phyloP scores from a whole-genome alignment of 2,113 vertebrate genomes.

The Clupea harengus region DNA sequence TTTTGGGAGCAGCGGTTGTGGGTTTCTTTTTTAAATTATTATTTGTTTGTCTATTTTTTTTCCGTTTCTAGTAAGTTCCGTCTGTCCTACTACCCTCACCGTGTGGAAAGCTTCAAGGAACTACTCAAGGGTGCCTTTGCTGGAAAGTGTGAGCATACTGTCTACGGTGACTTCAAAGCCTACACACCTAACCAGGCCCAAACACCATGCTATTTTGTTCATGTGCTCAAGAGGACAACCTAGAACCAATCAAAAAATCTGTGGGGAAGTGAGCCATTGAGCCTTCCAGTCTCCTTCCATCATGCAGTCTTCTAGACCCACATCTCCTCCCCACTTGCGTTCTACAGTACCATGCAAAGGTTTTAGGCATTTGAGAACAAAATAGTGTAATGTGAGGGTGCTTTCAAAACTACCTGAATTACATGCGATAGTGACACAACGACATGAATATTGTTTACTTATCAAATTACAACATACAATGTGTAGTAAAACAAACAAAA shows the following conservation, averaged over 20 bases:
- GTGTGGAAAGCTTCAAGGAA: slow-evolving; percentile 81
- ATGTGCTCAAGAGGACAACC: slow-evolving; percentile 82
- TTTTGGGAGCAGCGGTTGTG: too few species aligned
- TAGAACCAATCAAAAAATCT: slow-evolving; percentile 54
- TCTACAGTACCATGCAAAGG: too few species aligned
- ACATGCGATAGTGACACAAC: too few species aligned
- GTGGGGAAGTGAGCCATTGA: neutral
- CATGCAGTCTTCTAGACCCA: neutral
- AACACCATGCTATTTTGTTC: slow-evolving; percentile 93
- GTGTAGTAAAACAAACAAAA: too few species aligned
- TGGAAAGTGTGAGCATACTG: slow-evolving; percentile 81
- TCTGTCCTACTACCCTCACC: slow-evolving; percentile 80
- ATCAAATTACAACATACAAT: too few species aligned
- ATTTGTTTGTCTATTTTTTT: neutral
- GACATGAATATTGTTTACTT: too few species aligned
- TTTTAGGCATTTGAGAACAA: too few species aligned
- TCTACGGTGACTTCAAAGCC: slow-evolving; percentile 89
- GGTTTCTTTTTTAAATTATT: too few species aligned
- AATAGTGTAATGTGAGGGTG: too few species aligned
- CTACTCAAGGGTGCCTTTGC: slow-evolving; percentile 80
- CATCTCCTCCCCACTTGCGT: neutral
- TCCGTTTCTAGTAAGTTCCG: slow-evolving; percentile 84
- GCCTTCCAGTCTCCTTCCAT: neutral
- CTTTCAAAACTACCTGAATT: too few species aligned
- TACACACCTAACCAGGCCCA: slow-evolving; percentile 74